These are phyloP conservation scores for Oreamnos americanus DNA, from an alignment of 2,113 vertebrate species.

Conservation along the genomic window DNA sequence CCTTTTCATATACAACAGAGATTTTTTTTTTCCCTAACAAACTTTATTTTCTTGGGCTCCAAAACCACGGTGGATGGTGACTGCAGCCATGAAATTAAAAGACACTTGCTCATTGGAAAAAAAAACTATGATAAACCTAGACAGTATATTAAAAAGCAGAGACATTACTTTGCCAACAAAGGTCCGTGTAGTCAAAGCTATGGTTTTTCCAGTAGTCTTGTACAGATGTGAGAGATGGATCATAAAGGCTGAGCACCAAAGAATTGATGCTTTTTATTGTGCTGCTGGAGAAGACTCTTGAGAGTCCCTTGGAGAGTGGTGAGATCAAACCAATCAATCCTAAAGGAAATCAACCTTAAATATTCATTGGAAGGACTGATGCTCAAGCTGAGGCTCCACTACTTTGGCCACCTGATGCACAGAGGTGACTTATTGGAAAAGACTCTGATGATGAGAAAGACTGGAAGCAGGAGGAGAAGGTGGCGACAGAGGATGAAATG, in stretches of 20 bases:
- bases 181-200: not conserved
- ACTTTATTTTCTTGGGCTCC: not conserved
- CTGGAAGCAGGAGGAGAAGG: not conserved
- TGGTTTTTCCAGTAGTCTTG: not conserved
- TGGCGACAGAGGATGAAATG: not conserved
- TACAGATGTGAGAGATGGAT: not conserved
- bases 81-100: not conserved
- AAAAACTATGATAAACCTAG: not conserved
- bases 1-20: not conserved
- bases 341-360: not conserved
- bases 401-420: not conserved
- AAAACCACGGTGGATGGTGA: not conserved
- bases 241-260: not conserved
- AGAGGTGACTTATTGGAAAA: not conserved
- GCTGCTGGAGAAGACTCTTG: not conserved
- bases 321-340: not conserved
- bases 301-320: not conserved
- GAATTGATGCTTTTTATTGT: not conserved
- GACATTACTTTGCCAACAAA: not conserved
- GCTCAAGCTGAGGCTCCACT: not conserved
- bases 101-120: not conserved
- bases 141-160: not conserved
- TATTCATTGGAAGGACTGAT: not conserved
- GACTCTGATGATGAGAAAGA: not conserved
- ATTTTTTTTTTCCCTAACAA: not conserved